Evolutionary conservation across 2,797 vertebrate genomes (phyloP).

Genomic region (Megalops cyprinoides): DNA sequence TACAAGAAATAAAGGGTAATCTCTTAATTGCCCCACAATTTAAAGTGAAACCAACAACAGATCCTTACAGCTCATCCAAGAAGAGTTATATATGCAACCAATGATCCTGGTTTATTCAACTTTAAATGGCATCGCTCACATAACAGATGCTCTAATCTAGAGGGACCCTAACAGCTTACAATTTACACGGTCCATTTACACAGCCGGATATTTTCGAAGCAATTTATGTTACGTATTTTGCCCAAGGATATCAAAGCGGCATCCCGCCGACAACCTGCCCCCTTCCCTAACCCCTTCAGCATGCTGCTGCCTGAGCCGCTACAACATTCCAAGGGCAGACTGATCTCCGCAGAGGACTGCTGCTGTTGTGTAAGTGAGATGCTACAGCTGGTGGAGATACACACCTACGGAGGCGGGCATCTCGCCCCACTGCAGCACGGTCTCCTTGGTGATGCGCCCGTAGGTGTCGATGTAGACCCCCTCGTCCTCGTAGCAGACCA

Average conservation of each 20-base stretch:
- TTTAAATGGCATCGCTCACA: too few relatives aligned
- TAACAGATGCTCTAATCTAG: not conserved
- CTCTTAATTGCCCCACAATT: not conserved
- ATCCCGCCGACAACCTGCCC: too few relatives aligned
- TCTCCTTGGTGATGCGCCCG: conserved; percentile 91
- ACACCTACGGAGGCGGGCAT: conserved; percentile 90
- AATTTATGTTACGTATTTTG: too few relatives aligned
- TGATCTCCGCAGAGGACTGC: too few relatives aligned
- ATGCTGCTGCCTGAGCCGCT: not conserved
- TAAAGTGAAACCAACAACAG: not conserved
- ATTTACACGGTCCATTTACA: too few relatives aligned
- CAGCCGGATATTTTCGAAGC: too few relatives aligned
- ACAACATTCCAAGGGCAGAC: not conserved
- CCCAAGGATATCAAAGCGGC: too few relatives aligned
- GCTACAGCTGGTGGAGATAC: conserved; percentile 38
- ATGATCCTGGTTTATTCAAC: too few relatives aligned
- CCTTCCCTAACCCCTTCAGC: not conserved
- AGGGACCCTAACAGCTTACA: not conserved
- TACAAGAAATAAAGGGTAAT: not conserved
- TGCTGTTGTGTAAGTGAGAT: not conserved
- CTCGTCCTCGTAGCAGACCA: conserved; percentile 93
- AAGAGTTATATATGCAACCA: too few relatives aligned
- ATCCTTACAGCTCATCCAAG: too few relatives aligned
- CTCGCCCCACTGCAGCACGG: conserved; percentile 91
- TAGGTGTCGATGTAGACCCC: conserved; percentile 90